Evolutionary conservation across 2,888 invertebrate genomes (phyloP).

Genomic region (Spodoptera littoralis): DNA sequence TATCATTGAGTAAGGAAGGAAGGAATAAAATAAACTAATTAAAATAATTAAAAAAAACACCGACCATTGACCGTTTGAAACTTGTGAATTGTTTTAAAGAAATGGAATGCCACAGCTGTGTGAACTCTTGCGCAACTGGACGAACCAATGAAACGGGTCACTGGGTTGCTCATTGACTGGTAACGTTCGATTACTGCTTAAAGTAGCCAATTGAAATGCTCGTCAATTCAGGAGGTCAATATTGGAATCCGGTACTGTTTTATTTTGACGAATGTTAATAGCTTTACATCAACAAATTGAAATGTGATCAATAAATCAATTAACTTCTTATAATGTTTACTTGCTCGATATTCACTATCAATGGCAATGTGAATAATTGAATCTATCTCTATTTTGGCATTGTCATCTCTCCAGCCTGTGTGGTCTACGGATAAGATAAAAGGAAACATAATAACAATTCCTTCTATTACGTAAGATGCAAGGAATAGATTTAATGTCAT

Average conservation of each 20-base stretch:
- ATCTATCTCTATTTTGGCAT: conserved; percentile 11
- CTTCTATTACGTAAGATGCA: conserved; percentile 31
- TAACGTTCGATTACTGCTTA: conserved; percentile 27
- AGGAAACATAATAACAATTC: conserved; percentile 21
- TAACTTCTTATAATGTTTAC: too few relatives aligned
- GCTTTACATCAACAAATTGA: too few relatives aligned
- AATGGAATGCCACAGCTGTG: conserved; percentile 37
- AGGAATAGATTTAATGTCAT: conserved; percentile 29
- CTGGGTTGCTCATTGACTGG: conserved; percentile 36
- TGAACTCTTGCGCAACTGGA: conserved; percentile 47
- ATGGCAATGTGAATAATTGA: too few relatives aligned
- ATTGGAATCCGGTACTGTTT: conserved; percentile 1
- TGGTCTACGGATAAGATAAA: conserved; percentile 42
- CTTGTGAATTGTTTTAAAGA: conserved; percentile 17
- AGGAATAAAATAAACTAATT: neutral
- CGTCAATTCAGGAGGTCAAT: conserved; percentile 11
- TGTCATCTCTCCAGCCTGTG: conserved; percentile 21
- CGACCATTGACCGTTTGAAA: conserved; percentile 8
- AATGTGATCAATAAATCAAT: too few relatives aligned
- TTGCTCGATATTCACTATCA: too few relatives aligned
- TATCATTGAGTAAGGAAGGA: neutral
- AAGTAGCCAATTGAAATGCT: conserved; percentile 29
- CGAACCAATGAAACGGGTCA: conserved; percentile 37
- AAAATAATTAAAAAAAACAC: conserved; percentile 8
- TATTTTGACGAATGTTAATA: neutral